Conservation (phyloP, 2,888 invertebrate genomes). For the Lepidocyrtoides sp. region DNA sequence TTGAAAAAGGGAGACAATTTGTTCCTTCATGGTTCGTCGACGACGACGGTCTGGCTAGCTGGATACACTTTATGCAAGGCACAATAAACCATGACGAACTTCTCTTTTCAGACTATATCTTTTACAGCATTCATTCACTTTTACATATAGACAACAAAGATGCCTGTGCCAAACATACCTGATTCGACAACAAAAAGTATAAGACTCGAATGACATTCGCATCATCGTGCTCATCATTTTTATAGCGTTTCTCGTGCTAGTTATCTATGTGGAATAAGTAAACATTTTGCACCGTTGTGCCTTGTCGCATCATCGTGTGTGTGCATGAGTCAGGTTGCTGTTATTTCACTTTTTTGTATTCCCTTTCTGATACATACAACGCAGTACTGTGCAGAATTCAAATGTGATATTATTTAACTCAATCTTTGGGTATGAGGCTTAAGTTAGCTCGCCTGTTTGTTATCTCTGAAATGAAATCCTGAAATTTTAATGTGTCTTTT, state of each 20-base stretch:
- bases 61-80: constrained; percentile 51
- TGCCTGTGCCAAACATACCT: not conserved
- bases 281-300: constrained; percentile 38
- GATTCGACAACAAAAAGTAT: not conserved
- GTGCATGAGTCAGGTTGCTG: constrained; percentile 46
- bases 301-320: not conserved
- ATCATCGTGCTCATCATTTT: constrained; percentile 37
- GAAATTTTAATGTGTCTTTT: constrained; percentile 69
- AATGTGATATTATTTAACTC: constrained; percentile 57
- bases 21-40: constrained; percentile 69
- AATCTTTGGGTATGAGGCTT: not conserved
- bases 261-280: constrained; percentile 44
- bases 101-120: not conserved
- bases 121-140: constrained; percentile 20
- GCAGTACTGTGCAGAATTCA: constrained; percentile 9
- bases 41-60: constrained; percentile 8
- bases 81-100: constrained; percentile 73
- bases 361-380: not conserved
- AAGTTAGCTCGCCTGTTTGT: constrained; percentile 10
- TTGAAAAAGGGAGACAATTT: constrained; percentile 69
- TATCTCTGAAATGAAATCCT: constrained; percentile 32
- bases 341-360: constrained; percentile 37
- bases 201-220: constrained; percentile 1
- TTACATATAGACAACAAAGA: no score
- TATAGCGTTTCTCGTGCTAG: constrained; percentile 25